These are phyloP conservation scores for Telenomus remus DNA, from an alignment of 1,140 invertebrate species.

Conservation along the genomic window DNA sequence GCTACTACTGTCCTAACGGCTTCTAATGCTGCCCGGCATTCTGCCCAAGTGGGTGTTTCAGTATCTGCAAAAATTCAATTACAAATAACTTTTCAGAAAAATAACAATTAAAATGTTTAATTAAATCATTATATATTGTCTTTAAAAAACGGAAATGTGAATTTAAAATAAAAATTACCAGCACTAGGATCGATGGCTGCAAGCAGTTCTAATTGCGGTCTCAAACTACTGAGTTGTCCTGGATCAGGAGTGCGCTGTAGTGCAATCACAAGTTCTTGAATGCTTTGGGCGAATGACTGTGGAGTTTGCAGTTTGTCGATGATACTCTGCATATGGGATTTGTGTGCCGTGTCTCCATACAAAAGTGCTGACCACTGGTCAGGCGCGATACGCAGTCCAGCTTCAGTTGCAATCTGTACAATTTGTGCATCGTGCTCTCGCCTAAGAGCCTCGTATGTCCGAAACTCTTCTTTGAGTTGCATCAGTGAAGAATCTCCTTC, in stretches of 20 bases:
- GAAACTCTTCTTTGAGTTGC: slow-evolving; percentile 98
- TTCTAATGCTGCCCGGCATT: slow-evolving; percentile 85
- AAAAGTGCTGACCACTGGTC: slow-evolving; percentile 98
- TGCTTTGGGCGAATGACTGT: slow-evolving; percentile 91
- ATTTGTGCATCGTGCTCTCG: slow-evolving; percentile 99
- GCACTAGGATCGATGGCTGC: slow-evolving; percentile 90
- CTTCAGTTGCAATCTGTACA: slow-evolving; percentile 97
- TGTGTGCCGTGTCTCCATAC: slow-evolving; percentile 96
- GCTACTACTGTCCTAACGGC: slow-evolving; percentile 88
- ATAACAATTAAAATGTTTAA: too few relatives aligned
- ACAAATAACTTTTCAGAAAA: too few relatives aligned
- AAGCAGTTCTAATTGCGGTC: slow-evolving; percentile 88
- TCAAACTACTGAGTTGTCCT: slow-evolving; percentile 85
- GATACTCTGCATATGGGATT: slow-evolving; percentile 99
- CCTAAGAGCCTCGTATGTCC: slow-evolving; percentile 93
- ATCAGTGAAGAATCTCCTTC: slow-evolving; percentile 98
- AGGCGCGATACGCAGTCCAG: slow-evolving; percentile 95
- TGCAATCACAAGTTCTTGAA: slow-evolving; percentile 94
- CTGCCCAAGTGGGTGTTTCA: slow-evolving; percentile 82
- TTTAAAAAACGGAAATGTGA: too few relatives aligned
- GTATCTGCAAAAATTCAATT: slow-evolving; percentile 77
- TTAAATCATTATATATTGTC: too few relatives aligned
- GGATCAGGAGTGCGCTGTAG: slow-evolving; percentile 94
- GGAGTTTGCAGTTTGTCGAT: slow-evolving; percentile 96
- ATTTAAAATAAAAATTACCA: slow-evolving; percentile 70